phyloP scores from a whole-genome alignment of 1,140 invertebrate species.

The Daktulosphaira vitifoliae region DNA sequence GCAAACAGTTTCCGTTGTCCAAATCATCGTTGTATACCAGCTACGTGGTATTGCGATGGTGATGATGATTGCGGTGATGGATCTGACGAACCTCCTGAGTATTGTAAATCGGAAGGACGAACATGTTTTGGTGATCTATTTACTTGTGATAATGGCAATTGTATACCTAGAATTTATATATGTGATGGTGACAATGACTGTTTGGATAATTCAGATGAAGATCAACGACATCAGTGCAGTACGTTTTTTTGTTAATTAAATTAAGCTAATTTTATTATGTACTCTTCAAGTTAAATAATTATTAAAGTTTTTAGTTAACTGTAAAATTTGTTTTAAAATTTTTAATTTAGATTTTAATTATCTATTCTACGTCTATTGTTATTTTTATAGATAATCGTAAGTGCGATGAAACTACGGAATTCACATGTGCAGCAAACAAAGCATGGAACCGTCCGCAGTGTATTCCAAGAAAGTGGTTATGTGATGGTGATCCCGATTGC shows the following conservation, averaged over 20 bases:
- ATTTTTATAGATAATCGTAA: constrained; percentile 63
- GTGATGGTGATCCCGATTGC: constrained; percentile 92
- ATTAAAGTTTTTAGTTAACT: too few relatives aligned
- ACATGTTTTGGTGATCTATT: constrained; percentile 92
- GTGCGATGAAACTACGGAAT: constrained; percentile 85
- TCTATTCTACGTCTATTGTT: too few relatives aligned
- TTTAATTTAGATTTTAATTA: too few relatives aligned
- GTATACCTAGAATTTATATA: constrained; percentile 92
- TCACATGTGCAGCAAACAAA: constrained; percentile 81
- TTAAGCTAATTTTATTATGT: background rate
- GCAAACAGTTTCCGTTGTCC: constrained; percentile 83
- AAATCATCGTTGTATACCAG: constrained; percentile 77
- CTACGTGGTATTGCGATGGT: constrained; percentile 87
- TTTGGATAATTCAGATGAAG: constrained; percentile 84
- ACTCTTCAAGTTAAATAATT: background rate
- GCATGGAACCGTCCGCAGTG: constrained; percentile 85
- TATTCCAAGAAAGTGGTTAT: constrained; percentile 88
- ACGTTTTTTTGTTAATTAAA: constrained; percentile 45
- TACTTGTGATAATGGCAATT: constrained; percentile 94
- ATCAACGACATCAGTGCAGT: constrained; percentile 82
- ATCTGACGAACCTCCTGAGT: constrained; percentile 80
- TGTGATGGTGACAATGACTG: constrained; percentile 96
- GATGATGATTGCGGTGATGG: constrained; percentile 84
- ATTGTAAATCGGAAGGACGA: constrained; percentile 86
- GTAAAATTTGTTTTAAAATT: too few relatives aligned